Evolutionary conservation across 2,113 vertebrate species (phyloP).

Genomic region (Pantherophis guttatus): DNA sequence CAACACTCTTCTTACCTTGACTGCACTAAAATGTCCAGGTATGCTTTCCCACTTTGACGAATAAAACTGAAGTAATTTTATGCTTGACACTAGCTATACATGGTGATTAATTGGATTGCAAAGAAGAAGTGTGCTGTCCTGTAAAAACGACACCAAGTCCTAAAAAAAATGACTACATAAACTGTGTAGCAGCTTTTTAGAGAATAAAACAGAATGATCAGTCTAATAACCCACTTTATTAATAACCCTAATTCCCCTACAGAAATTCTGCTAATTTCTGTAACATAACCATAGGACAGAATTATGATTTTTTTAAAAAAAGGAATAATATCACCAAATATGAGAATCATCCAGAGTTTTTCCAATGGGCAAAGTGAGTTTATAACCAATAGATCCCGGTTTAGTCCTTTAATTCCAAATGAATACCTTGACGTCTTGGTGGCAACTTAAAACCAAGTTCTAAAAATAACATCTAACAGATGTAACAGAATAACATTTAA

Average conservation of each 20-base stretch:
- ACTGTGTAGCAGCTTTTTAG: not conserved
- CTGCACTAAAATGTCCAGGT: not conserved
- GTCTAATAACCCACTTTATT: not conserved
- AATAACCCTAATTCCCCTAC: no score
- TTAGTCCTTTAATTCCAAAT: not conserved
- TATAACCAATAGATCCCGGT: not conserved
- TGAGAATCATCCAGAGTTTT: not conserved
- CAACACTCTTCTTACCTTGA: not conserved
- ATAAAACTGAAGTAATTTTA: not conserved
- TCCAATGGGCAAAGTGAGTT: not conserved
- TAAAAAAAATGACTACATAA: not conserved
- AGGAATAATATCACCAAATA: not conserved
- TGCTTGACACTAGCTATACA: not conserved
- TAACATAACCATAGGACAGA: not conserved
- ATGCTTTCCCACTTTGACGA: not conserved
- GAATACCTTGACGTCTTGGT: not conserved
- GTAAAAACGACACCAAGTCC: not conserved
- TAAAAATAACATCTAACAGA: not conserved
- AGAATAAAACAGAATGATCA: not conserved
- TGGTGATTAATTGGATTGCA: not conserved
- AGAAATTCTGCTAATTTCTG: not conserved
- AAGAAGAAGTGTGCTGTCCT: not conserved
- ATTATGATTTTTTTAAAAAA: not conserved
- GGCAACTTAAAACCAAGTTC: not conserved
- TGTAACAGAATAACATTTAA: not conserved